phyloP scores from a whole-genome alignment of 2,797 vertebrate genomes.

The Rhinichthys osculus region DNA sequence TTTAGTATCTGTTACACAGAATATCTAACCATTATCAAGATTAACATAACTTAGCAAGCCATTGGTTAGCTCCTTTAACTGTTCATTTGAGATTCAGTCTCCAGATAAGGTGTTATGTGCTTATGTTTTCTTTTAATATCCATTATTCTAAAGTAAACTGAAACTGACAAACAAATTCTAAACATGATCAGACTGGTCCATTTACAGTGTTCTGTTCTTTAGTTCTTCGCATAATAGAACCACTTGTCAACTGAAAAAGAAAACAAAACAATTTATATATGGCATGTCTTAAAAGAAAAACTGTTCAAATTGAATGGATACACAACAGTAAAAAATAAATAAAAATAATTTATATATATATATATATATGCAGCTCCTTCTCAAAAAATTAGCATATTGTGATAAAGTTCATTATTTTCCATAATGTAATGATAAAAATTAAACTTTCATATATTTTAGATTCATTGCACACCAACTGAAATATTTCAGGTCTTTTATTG shows the following conservation, averaged over 20 bases:
- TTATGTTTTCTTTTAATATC: constrained; percentile 53
- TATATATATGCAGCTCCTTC: no score
- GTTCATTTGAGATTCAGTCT: constrained; percentile 16
- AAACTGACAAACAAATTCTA: constrained; percentile 33
- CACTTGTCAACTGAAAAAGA: constrained; percentile 87
- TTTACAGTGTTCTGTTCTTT: constrained; percentile 51
- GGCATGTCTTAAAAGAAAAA: background rate
- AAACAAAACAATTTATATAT: constrained; percentile 35
- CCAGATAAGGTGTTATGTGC: constrained; percentile 12
- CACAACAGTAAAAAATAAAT: background rate
- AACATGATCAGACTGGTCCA: constrained; percentile 52
- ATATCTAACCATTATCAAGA: constrained; percentile 66
- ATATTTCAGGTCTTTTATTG: no score
- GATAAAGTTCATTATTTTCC: no score
- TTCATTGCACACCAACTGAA: no score
- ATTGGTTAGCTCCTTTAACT: constrained; percentile 24
- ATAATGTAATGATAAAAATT: no score
- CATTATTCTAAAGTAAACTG: constrained; percentile 37
- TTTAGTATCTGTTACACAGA: constrained; percentile 52
- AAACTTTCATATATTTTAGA: no score
- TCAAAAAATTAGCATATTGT: no score
- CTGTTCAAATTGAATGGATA: background rate
- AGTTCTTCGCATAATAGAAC: constrained; percentile 89
- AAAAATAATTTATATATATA: no score
- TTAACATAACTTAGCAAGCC: constrained; percentile 54